Percentiles rank a stretch among this genome's conserved stretches.
Conservation (phyloP, 2,888 invertebrate species). For the Parnassius orleans region DNA sequence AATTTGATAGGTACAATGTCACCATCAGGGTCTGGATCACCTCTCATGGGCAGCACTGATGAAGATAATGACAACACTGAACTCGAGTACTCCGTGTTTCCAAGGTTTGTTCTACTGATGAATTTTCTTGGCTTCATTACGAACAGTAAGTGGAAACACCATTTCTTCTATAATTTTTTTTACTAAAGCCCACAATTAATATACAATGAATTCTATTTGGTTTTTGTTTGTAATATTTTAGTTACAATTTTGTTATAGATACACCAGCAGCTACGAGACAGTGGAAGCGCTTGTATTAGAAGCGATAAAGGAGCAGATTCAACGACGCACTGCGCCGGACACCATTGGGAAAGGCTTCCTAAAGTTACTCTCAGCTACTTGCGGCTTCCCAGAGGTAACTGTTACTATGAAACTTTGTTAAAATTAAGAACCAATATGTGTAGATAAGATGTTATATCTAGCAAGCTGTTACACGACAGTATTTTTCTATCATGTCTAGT, state of each 20-base stretch:
- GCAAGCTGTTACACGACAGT: too few relatives aligned
- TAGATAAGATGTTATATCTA: too few relatives aligned
- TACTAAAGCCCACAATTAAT: too few relatives aligned
- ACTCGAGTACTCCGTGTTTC: slow-evolving; percentile 71
- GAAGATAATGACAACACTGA: slow-evolving; percentile 82
- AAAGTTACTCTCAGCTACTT: slow-evolving; percentile 90
- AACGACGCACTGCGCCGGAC: slow-evolving; percentile 91
- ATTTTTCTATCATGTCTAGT: too few relatives aligned
- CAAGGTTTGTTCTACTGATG: slow-evolving; percentile 51
- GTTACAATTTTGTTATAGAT: slow-evolving; percentile 42
- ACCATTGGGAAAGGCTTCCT: slow-evolving; percentile 94
- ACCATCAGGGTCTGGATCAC: slow-evolving; percentile 76
- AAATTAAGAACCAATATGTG: too few relatives aligned
- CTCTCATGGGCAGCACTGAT: slow-evolving; percentile 74
- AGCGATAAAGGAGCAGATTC: slow-evolving; percentile 92
- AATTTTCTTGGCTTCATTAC: too few relatives aligned
- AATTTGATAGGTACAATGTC: slow-evolving; percentile 69
- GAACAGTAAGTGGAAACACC: too few relatives aligned
- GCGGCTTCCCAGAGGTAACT: slow-evolving; percentile 90
- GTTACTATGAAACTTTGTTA: too few relatives aligned
- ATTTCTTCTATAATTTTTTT: too few relatives aligned
- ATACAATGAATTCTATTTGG: too few relatives aligned
- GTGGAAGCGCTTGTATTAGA: slow-evolving; percentile 92
- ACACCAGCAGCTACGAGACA: slow-evolving; percentile 78
- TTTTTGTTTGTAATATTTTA: not conserved